A percentile compares a stretch with the other conserved stretches of the same genome.
Evolutionary conservation across 1,140 invertebrate species (phyloP).

Genomic region (Paramacrobiotus metropolitanus): DNA sequence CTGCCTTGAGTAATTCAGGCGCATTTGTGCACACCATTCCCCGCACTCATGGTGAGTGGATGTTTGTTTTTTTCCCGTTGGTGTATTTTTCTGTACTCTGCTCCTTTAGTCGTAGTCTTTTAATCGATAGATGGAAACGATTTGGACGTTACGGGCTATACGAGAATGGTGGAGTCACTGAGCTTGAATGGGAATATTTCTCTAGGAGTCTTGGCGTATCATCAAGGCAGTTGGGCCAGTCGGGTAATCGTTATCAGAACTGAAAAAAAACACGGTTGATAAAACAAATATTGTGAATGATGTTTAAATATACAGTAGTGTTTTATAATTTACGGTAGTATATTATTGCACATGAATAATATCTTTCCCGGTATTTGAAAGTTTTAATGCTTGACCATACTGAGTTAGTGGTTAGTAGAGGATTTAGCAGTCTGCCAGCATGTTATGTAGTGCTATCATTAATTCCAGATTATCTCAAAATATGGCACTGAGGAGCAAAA

Average conservation of each 20-base stretch:
- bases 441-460: not conserved
- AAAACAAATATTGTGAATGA: too few relatives aligned
- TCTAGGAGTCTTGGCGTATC: not conserved
- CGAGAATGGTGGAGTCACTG: not conserved
- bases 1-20: not conserved
- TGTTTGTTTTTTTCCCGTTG: not conserved
- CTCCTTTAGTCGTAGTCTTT: not conserved
- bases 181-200: not conserved
- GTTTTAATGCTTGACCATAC: too few relatives aligned
- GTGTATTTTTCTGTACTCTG: not conserved
- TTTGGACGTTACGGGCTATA: not conserved
- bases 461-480: not conserved
- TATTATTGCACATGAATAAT: too few relatives aligned
- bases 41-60: not conserved
- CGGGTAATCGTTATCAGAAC: not conserved
- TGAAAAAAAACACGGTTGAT: not conserved
- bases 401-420: too few relatives aligned
- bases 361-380: too few relatives aligned
- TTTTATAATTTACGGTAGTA: too few relatives aligned
- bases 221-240: not conserved
- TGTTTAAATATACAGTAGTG: too few relatives aligned
- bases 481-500: conserved; percentile 1
- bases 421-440: too few relatives aligned
- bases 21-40: not conserved
- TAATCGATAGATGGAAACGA: not conserved